Evolutionary conservation across 2,888 invertebrate genomes (phyloP).

Genomic region (Oasisia sp.): DNA sequence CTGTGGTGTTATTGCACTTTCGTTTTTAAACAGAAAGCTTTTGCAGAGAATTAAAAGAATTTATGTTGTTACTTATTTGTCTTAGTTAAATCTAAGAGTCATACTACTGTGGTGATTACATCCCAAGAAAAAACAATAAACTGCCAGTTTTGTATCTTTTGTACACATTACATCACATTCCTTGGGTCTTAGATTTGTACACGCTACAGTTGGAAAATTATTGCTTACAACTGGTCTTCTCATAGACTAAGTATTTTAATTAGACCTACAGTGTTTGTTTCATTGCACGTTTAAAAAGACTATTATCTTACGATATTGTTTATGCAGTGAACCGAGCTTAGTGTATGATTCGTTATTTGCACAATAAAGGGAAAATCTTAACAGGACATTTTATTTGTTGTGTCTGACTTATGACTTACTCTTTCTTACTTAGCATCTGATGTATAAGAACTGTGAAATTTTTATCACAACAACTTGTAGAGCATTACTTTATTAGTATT

Average conservation of each 20-base stretch:
- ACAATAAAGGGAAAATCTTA: no score
- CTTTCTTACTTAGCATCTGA: neutral
- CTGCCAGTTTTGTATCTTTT: neutral
- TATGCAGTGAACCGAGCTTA: neutral
- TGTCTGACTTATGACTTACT: neutral
- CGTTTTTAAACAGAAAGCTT: neutral
- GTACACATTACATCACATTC: neutral
- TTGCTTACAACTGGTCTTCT: neutral
- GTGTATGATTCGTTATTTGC: no score
- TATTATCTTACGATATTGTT: no score
- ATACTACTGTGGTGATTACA: neutral
- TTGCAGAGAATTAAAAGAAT: neutral
- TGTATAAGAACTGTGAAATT: neutral
- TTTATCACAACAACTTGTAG: neutral
- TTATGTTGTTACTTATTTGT: conserved; percentile 6
- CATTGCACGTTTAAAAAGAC: neutral
- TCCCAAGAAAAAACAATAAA: neutral
- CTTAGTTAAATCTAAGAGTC: neutral
- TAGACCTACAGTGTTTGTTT: no score
- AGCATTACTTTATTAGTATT: neutral
- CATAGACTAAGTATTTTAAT: no score
- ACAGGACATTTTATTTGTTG: neutral
- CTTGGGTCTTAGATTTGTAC: neutral
- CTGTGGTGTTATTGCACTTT: neutral
- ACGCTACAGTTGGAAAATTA: neutral